These are phyloP conservation scores for Choloepus hoffmanni DNA, from an alignment of 2,113 vertebrate species.

Conservation along the genomic window DNA sequence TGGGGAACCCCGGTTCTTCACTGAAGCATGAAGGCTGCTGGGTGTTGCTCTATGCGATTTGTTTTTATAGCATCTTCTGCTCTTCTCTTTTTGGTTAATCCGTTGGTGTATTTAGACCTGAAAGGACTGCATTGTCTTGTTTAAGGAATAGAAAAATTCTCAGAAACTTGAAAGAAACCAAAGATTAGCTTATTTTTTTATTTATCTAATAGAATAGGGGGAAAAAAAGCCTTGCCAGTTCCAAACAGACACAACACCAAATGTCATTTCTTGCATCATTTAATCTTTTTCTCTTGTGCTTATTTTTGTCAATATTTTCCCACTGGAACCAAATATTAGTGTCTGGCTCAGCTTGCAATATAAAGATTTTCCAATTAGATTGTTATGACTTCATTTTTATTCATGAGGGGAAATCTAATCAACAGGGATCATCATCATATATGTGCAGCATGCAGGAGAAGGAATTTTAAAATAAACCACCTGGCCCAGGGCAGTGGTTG, in stretches of 20 bases:
- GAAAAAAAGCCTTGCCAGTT: neutral
- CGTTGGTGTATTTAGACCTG: neutral
- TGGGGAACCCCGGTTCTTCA: conserved; percentile 42
- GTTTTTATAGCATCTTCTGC: conserved; percentile 42
- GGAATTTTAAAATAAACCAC: conserved; percentile 51
- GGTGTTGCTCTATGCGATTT: neutral
- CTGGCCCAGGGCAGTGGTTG: neutral
- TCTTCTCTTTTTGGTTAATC: conserved; percentile 28
- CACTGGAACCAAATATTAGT: conserved; percentile 65
- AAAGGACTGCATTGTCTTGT: conserved; percentile 23
- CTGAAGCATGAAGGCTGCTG: conserved; percentile 41
- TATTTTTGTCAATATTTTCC: conserved; percentile 77
- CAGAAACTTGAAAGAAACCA: neutral
- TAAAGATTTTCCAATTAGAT: conserved; percentile 75
- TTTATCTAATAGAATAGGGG: conserved; percentile 41
- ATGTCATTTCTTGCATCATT: conserved; percentile 58
- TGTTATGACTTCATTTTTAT: conserved; percentile 75
- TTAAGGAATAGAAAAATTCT: conserved; percentile 25
- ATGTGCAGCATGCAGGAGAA: neutral
- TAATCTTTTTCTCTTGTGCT: conserved; percentile 47
- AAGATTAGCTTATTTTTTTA: conserved; percentile 25
- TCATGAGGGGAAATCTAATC: conserved; percentile 72
- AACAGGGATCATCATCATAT: conserved; percentile 50
- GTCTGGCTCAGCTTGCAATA: conserved; percentile 67
- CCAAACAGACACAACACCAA: conserved; percentile 53